phyloP scores from a whole-genome alignment of 2,888 invertebrate species.

The Argyresthia albistria region DNA sequence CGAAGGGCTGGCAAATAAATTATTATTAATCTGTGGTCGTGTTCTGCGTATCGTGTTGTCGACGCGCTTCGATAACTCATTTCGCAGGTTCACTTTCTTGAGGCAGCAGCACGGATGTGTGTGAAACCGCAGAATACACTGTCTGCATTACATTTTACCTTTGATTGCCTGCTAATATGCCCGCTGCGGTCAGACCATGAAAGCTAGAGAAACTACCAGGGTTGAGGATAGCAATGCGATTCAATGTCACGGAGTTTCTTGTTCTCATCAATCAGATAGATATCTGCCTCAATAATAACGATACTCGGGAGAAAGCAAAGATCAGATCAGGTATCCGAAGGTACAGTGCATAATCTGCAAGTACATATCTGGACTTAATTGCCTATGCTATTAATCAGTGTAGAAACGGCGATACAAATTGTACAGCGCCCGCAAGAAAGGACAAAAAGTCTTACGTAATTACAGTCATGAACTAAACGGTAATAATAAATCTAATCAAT shows the following conservation, averaged over 20 bases:
- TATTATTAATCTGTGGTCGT: constrained; percentile 24
- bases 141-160: constrained; percentile 18
- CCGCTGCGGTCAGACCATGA: constrained; percentile 20
- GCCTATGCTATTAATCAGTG: too few relatives aligned
- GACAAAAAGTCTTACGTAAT: constrained; percentile 15
- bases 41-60: constrained; percentile 44
- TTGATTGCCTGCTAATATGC: constrained; percentile 28
- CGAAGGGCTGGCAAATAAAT: constrained; percentile 9
- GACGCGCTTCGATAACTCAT: constrained; percentile 61
- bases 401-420: too few relatives aligned
- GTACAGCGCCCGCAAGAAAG: constrained; percentile 4
- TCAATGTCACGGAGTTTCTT: neutral
- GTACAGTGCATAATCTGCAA: constrained; percentile 6
- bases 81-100: constrained; percentile 64
- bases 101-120: constrained; percentile 39
- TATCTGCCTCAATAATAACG: neutral
- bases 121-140: constrained; percentile 41
- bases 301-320: constrained; percentile 1
- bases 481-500: constrained; percentile 35
- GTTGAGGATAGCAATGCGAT: constrained; percentile 22
- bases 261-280: constrained; percentile 2
- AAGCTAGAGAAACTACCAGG: constrained; percentile 31
- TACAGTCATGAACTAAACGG: constrained; percentile 1
- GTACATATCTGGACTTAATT: neutral
- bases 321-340: neutral